phyloP scores from a whole-genome alignment of 2,797 vertebrate species.

The Phataginus tricuspis region DNA sequence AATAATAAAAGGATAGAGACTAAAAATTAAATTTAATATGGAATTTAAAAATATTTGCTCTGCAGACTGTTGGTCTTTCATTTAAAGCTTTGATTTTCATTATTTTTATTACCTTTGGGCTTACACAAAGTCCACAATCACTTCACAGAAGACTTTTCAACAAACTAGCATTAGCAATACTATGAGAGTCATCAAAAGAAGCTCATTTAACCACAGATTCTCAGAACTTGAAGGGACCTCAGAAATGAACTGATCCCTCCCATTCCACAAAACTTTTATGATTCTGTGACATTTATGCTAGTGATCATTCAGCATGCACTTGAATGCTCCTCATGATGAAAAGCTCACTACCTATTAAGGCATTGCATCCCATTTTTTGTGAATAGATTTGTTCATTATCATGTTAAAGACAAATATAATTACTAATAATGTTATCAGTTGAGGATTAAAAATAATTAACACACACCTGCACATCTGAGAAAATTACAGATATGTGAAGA shows the following conservation, averaged over 20 bases:
- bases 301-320: neutral
- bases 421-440: neutral
- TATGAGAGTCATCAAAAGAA: neutral
- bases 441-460: neutral
- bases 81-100: conserved; percentile 1
- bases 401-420: neutral
- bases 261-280: neutral
- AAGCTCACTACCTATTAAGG: neutral
- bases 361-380: neutral
- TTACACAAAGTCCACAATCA: neutral
- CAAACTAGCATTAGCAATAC: neutral
- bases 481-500: neutral
- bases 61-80: neutral
- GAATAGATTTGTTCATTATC: neutral
- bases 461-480: neutral
- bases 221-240: neutral
- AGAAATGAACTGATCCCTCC: neutral
- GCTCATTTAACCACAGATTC: neutral
- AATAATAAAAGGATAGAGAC: neutral
- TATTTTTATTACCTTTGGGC: neutral
- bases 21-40: neutral
- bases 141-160: neutral
- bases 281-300: neutral
- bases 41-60: conserved; percentile 5
- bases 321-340: neutral